These are phyloP conservation scores for Physella acuta DNA, from an alignment of 1,140 invertebrate genomes.

Conservation along the genomic window DNA sequence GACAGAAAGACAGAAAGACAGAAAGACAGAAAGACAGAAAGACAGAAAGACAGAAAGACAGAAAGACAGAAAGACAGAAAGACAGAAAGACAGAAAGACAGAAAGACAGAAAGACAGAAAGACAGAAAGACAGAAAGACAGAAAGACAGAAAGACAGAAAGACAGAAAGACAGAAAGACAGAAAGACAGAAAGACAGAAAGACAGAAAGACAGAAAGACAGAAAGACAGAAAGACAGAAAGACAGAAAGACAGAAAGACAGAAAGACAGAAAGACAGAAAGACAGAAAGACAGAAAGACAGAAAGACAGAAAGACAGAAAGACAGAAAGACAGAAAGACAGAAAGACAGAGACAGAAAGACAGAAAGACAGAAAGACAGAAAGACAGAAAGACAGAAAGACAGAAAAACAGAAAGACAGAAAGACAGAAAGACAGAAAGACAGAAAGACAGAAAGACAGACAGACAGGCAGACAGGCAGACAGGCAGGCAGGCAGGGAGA, in stretches of 20 bases:
- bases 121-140: background rate
- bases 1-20: background rate
- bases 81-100: background rate
- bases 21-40: background rate
- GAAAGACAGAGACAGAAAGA: background rate
- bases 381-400: background rate
- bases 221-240: background rate
- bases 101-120: background rate
- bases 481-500: too few relatives aligned
- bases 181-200: background rate
- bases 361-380: background rate
- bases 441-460: too few relatives aligned
- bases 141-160: background rate
- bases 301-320: background rate
- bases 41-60: background rate
- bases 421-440: background rate
- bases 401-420: background rate
- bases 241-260: background rate
- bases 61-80: too few relatives aligned
- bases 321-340: background rate
- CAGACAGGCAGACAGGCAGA: too few relatives aligned
- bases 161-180: background rate
- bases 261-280: background rate
- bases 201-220: background rate
- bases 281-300: background rate